Conservation (phyloP, 2,888 invertebrate species). For the Apeira syringaria region DNA sequence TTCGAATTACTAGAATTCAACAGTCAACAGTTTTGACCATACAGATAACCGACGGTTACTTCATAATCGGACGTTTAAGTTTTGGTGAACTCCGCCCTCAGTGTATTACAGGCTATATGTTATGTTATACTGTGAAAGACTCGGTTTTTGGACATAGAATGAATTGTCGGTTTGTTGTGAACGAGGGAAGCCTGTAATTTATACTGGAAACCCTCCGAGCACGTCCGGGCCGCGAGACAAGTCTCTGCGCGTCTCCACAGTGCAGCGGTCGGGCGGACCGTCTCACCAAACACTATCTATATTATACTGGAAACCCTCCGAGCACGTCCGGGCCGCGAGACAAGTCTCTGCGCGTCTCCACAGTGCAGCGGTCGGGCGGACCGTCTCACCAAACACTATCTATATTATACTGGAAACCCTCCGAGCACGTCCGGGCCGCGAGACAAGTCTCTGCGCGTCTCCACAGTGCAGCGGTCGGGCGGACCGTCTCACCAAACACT, state of each 20-base stretch:
- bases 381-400: too few relatives aligned
- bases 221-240: constrained; percentile 21
- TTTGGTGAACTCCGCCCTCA: too few relatives aligned
- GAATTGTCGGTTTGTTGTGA: constrained; percentile 16
- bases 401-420: constrained; percentile 14
- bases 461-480: constrained; percentile 2
- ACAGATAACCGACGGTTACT: too few relatives aligned
- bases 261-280: background rate
- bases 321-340: constrained; percentile 19
- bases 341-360: constrained; percentile 18
- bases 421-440: constrained; percentile 17
- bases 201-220: constrained; percentile 13
- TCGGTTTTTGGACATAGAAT: constrained; percentile 6
- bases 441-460: constrained; percentile 20
- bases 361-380: background rate
- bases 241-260: constrained; percentile 14
- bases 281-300: too few relatives aligned
- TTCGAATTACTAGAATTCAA: too few relatives aligned
- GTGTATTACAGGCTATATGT: too few relatives aligned
- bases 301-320: constrained; percentile 14
- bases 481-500: too few relatives aligned
- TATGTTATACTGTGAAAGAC: constrained; percentile 1
- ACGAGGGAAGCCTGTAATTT: constrained; percentile 10
- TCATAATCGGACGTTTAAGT: too few relatives aligned
- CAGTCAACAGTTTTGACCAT: too few relatives aligned